Base-by-base conservation (phyloP, 1,140 invertebrate species). In the Drosophila kanapiae region DNA sequence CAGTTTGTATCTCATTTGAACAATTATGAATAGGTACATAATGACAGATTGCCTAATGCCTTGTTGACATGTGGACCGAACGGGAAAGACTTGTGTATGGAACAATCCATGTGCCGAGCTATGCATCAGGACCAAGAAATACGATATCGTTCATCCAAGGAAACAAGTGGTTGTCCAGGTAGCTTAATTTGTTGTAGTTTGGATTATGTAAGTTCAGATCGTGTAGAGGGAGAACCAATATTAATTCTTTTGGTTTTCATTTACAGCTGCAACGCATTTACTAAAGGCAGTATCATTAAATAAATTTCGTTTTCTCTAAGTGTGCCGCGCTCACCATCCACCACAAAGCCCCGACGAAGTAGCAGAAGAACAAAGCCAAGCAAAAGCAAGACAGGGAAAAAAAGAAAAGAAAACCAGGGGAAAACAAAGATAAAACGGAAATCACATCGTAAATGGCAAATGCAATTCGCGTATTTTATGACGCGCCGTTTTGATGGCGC, bases 391-490 rank as follows among this genome's bases (percentile, higher is more conserved):
- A 74, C 49, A 29, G 64, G 29, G 51, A 38, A 76, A 68, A 65
- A 78, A 53, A 49, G 35, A 38, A 61, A 53, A 56, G 23, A 7
- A 56, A 42, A 45, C 16, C 48, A 16, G 16, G 63, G 33, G 31
- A 65, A 51, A 51, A 72, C 53, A 72, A 72, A 72, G 69, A 78
- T 61, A 71, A 78, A 78, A 64, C 57, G 67, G 37, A 48, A 78
- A 78, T 78, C 84, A 87, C 85, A 78, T 90, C 85, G 85, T 90
- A 90, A 90, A 90, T 90, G 85, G 85, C 63, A 91, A 91, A 91
- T 91, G 88, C 88, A 91, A 91, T 91, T 91, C 88, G 88, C 88
- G 88, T 87, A 90, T 90, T 90, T 90, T 90, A 90, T 91, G 86
- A 90, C 69, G 88, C 82, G 82, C 69, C 82, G 79, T 78, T 78